A percentile compares a stretch with the other conserved stretches of the same genome.
These are phyloP conservation scores for Aurelia sp. DNA, from an alignment of 30 jellyfish, hydroid and myxozoan species.

Conservation along the genomic window DNA sequence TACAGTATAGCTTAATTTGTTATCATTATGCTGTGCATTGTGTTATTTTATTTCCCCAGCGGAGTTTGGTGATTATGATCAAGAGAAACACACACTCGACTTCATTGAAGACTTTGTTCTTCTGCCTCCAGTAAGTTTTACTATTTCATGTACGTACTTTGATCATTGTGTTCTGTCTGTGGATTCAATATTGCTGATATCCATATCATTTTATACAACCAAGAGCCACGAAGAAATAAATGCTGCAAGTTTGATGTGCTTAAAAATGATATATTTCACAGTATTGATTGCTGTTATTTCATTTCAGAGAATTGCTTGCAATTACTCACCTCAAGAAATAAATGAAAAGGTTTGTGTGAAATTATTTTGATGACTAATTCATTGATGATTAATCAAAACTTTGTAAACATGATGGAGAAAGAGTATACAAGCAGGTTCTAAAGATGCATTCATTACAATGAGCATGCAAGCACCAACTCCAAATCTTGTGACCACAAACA, in stretches of 20 bases:
- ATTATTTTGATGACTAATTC: constrained; percentile 4
- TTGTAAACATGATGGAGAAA: no score
- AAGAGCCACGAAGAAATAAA: constrained; percentile 57
- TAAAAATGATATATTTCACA: no score
- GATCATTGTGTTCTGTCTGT: background rate
- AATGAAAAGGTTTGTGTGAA: background rate
- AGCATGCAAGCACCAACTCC: no score
- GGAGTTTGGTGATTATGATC: constrained; percentile 91
- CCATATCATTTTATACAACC: no score
- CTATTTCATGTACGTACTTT: background rate
- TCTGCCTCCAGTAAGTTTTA: constrained; percentile 71
- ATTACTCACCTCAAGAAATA: no score
- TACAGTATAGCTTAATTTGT: no score
- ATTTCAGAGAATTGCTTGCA: no score
- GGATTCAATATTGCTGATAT: background rate
- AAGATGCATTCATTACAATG: no score
- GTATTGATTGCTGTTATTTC: no score
- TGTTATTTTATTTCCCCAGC: constrained; percentile 54
- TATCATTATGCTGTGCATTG: background rate
- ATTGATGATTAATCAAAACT: no score
- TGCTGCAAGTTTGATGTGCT: background rate
- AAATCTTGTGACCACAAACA: no score
- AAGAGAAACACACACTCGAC: constrained; percentile 64
- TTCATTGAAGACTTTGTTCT: constrained; percentile 82
- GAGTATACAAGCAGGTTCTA: no score